Evolutionary conservation across 2,113 vertebrate species (phyloP), one percentile per base, ranked within the genome.

Genomic region (Elachura formosa): DNA sequence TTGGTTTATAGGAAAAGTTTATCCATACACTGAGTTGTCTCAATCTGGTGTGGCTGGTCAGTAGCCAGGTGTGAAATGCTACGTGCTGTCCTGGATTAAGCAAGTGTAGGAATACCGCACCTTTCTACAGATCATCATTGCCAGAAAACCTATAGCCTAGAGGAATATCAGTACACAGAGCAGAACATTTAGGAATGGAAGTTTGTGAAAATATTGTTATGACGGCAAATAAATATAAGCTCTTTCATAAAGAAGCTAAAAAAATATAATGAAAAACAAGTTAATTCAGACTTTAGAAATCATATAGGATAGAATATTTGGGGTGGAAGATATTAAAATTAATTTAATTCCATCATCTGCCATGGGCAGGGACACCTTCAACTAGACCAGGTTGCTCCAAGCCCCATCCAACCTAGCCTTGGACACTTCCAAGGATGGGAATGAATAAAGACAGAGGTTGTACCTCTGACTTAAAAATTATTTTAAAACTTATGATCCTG

Each of bases 31-130:
- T 55, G 28, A 9, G 3, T 6, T 63, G 11, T 23, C 7, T 64
- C 0, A 0, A 1, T 28, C 12, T 51, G 41, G 15, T 43, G 67
- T 34, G 38, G 24, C 10, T 63, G 38, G 8, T 45, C 14, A 49
- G 51, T 1, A 86, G 23, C 5, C 15, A 68, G 56, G 21, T 51
- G 41, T 49, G 40, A 78, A 68, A 71, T 48, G 9, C 3, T 14
- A 4, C 2, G 3, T 0, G 2, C 11, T 84, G 13, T 43, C 64
- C 64, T 64, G 23, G 56, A 68, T 79, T 63, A 41, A 89, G 9
- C 2, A 13, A 68, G 4, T 6, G 15, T 22, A 84, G 43, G 62
- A 88, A 17, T 11, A 21, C 10, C 52, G 4, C 14, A 38, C 8
- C 4, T 46, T 79, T 75, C 24, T 66, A 34, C 55, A 75, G 26